Evolutionary conservation across 2,888 invertebrate genomes (phyloP), one percentile per base, ranked within the genome.

Genomic region (Yponomeuta evonymella): DNA sequence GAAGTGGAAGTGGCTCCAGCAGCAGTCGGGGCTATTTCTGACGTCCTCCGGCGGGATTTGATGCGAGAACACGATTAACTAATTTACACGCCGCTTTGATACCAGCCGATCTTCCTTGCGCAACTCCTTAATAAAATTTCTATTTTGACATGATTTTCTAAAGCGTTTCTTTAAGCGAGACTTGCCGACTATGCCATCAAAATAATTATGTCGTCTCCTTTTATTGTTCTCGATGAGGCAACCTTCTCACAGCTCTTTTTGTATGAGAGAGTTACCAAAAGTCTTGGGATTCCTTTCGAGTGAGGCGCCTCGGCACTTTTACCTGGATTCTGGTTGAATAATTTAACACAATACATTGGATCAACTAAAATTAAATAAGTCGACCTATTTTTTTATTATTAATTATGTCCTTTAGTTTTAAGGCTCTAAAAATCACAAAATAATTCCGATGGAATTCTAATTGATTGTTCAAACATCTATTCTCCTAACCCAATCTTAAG

Each of bases 401-500:
- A 33, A 33, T 33, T 33, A 33, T 33, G 2, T 5, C 33, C 3
- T 33, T 33, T 5, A 33, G 33, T 33, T 33, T 33, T 2, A 33
- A 33, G 2, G 2, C 3, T 33, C 33, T 33, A 33, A 33, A 33
- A 33, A 5, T 33, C 2, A 33, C 67, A 71, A 73, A 74, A 72
- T 74, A 71, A 23, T 23, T 23, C 23, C 73, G 69, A 76, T 77
- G 75, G 23, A 76, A 79, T 82, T 83, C 33, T 33, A 2, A 33
- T 33, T 33, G 3, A 33, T 5, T 23, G 23, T 23, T 23, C 23
- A 33, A 33, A 33, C 5, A 2, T 33, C 33, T 33, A 33, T 1
- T 33, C 4, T 4, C 5, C 33, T 33, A 23, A 23, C 23, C 33
- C 33, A 4, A 33, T 5, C 5, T 5, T 33, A 33, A 33, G 33